These are phyloP conservation scores for Zelostemma sp. DNA, from an alignment of 1,140 invertebrate species.

Conservation along the genomic window DNA sequence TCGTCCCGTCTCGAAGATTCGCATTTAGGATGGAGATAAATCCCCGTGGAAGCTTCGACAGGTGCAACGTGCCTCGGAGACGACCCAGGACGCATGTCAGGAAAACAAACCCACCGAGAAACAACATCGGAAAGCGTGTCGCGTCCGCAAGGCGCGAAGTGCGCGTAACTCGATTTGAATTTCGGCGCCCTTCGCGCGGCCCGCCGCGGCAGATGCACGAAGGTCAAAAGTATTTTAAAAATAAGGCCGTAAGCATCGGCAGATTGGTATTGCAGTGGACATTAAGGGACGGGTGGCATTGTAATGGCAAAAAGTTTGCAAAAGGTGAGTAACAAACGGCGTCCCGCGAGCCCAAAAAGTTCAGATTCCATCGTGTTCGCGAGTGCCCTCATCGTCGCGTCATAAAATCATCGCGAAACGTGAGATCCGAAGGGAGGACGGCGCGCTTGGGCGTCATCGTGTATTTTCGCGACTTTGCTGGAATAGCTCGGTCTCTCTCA, in stretches of 20 bases:
- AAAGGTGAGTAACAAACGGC: slow-evolving; percentile 68
- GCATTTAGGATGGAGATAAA: not conserved
- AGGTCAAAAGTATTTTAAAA: slow-evolving; percentile 71
- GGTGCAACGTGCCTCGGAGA: not conserved
- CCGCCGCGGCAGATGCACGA: slow-evolving; percentile 65
- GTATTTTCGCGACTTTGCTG: slow-evolving; percentile 43
- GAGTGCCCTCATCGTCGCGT: slow-evolving; percentile 11
- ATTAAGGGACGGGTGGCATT: slow-evolving; percentile 72
- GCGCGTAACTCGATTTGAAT: slow-evolving; percentile 51
- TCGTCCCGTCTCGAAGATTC: not conserved
- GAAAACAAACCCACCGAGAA: not conserved
- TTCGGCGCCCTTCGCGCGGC: slow-evolving; percentile 57
- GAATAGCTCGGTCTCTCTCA: slow-evolving; percentile 37
- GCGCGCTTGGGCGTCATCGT: slow-evolving; percentile 4
- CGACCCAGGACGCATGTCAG: not conserved
- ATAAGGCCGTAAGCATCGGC: slow-evolving; percentile 69
- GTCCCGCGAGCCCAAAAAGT: slow-evolving; percentile 28
- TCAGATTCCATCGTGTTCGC: slow-evolving; percentile 20
- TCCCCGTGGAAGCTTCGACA: not conserved
- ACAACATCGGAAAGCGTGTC: not conserved
- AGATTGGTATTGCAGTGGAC: slow-evolving; percentile 70
- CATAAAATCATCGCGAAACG: slow-evolving; percentile 1
- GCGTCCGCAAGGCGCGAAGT: slow-evolving; percentile 34
- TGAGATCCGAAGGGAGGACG: not conserved
- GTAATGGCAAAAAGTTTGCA: slow-evolving; percentile 72